Evolutionary conservation across 2,888 invertebrate species (phyloP), one percentile per base, ranked within the genome.

Genomic region (Melieria omissa): DNA sequence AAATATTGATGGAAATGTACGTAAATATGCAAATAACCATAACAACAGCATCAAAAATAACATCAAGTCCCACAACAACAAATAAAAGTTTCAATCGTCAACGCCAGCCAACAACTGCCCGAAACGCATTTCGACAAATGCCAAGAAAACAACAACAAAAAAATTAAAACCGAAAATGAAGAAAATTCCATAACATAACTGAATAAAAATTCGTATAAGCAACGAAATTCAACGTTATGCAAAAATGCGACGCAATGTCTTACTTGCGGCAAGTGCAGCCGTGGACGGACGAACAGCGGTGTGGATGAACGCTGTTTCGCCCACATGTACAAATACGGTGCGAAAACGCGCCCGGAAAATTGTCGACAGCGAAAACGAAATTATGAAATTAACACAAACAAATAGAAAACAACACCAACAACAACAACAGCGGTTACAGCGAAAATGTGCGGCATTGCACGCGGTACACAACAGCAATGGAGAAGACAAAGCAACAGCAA

Each of bases 261-360:
- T 52, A 52, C 8, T 52, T 14, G 14, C 49, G 3, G 29, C 14
- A 52, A 5, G 12, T 14, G 52, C 52, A 14, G 52, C 52, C 12
- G 7, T 14, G n/a, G 52, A 52, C 6, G 4, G 52, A 14, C 14
- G 52, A n/a, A 52, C n/a, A 1, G 9, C 14, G 52, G 14, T 52
- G 9, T 52, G 6, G 12, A n/a, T 12, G 52, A n/a, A 14, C 14
- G 12, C 14, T 52, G n/a, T 4, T 52, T 52, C n/a, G 9, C n/a
- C 52, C 29, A 29, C 52, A 52, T 52, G 52, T n/a, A 52, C 52
- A 52, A 52, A 52, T 52, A 52, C 52, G 52, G 52, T 52, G 52
- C 52, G 52, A 52, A n/a, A 52, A n/a, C 14, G 12, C 14, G 6
- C n/a, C n/a, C 52, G n/a, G 14, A 52, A 9, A 8, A 5, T 5